Evolutionary conservation across 1,140 invertebrate genomes (phyloP).

Genomic region (Orchesella cincta): DNA sequence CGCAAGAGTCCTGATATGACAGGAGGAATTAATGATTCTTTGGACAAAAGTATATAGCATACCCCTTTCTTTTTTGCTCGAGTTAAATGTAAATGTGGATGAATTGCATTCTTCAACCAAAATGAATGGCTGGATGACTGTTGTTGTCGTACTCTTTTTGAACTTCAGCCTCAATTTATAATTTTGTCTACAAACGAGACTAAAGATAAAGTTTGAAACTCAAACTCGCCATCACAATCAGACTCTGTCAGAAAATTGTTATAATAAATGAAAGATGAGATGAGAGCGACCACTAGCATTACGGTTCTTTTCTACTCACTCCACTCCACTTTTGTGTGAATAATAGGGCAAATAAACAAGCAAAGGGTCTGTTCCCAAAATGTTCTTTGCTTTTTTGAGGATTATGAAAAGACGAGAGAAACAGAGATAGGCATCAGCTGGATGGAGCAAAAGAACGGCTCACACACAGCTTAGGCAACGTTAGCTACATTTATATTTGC

Average conservation of each 20-base stretch:
- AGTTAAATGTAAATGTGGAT: slow-evolving; percentile 13
- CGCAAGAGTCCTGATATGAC: neutral
- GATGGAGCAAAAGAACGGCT: no score
- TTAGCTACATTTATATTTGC: no score
- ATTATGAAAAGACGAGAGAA: slow-evolving; percentile 20
- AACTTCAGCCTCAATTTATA: neutral
- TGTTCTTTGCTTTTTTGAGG: slow-evolving; percentile 15
- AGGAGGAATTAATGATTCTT: neutral
- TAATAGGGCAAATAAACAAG: slow-evolving; percentile 15
- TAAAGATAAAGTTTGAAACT: no score
- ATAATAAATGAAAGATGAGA: no score
- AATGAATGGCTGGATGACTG: neutral
- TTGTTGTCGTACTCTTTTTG: neutral
- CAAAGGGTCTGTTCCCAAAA: neutral
- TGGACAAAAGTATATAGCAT: neutral
- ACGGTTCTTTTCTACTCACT: neutral
- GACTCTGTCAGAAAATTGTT: neutral
- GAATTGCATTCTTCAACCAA: neutral
- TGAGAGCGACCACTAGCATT: neutral
- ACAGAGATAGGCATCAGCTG: slow-evolving; percentile 23
- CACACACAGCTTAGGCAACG: no score
- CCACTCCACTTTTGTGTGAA: neutral
- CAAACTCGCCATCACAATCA: no score
- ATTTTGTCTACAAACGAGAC: no score
- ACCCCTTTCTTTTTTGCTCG: neutral